Evolutionary conservation across 2,888 invertebrate species (phyloP).

Genomic region (Lepas anatifera): DNA sequence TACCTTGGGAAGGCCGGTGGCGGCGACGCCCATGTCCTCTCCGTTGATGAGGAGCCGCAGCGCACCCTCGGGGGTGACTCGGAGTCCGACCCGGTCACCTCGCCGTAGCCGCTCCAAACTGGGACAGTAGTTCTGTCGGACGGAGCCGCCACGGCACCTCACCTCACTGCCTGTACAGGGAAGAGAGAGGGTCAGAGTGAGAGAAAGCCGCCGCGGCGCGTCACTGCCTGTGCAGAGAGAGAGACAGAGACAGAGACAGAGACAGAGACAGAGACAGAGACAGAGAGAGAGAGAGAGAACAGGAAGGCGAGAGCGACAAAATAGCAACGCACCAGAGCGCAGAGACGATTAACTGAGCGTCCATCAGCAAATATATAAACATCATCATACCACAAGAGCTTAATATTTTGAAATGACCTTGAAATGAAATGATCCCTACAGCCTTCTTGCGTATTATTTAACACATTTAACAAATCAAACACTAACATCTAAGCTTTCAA

Average conservation of each 20-base stretch:
- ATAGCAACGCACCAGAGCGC: no score
- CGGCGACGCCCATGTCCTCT: slow-evolving; percentile 62
- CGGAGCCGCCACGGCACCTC: slow-evolving; percentile 1
- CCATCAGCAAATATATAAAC: no score
- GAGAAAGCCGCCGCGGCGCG: neutral
- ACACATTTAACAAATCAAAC: no score
- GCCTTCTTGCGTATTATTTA: no score
- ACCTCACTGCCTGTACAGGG: neutral
- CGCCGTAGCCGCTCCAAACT: slow-evolving; percentile 68
- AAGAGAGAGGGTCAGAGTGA: neutral
- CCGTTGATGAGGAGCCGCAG: slow-evolving; percentile 68
- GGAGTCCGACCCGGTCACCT: slow-evolving; percentile 59
- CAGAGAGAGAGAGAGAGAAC: slow-evolving; percentile 25
- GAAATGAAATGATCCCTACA: no score
- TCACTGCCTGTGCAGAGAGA: neutral
- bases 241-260: neutral
- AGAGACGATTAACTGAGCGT: no score
- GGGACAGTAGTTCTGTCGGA: slow-evolving; percentile 46
- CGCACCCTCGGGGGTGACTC: slow-evolving; percentile 49
- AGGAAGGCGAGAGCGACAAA: no score
- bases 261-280: neutral
- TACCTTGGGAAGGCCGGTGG: slow-evolving; percentile 62
- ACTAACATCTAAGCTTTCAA: no score
- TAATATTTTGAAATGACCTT: no score
- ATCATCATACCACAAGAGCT: no score